Percentiles rank a stretch among this genome's conserved stretches.
phyloP scores from a whole-genome alignment of 2,888 invertebrate genomes.

The Ceraclea dissimilis region DNA sequence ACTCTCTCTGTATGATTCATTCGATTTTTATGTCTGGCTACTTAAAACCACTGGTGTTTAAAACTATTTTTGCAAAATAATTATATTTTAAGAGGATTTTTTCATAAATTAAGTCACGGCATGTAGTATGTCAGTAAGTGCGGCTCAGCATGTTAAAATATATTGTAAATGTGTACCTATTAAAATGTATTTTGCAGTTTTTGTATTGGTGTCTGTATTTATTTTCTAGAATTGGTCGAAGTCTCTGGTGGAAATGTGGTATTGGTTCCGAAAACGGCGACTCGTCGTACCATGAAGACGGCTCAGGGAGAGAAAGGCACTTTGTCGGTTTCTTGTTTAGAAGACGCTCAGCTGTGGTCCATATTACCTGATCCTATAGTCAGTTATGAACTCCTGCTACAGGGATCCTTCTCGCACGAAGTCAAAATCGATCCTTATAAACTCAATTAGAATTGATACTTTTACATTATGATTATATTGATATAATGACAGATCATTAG shows the following conservation, averaged over 20 bases:
- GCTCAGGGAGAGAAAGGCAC: background rate
- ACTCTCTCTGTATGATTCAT: no score
- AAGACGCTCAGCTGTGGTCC: conserved; percentile 12
- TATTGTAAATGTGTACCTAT: no score
- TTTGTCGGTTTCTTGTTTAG: conserved; percentile 8
- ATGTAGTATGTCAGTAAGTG: no score
- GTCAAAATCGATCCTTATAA: background rate
- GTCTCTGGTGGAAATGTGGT: conserved; percentile 8
- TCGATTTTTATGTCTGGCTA: no score
- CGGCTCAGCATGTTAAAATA: no score
- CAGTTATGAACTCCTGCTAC: conserved; percentile 5
- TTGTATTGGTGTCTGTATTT: no score
- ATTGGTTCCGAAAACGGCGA: background rate
- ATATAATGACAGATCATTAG: no score
- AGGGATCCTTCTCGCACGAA: conserved; percentile 5
- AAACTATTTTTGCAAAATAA: no score
- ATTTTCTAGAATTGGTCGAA: conserved; percentile 8
- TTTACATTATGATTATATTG: background rate
- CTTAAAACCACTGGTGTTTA: no score
- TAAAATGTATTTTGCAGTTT: no score
- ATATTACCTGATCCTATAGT: conserved; percentile 13
- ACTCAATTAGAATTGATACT: background rate
- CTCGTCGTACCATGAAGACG: background rate
- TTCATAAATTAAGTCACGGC: no score
- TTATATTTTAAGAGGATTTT: no score